Percentiles rank a stretch among this genome's conserved stretches.
These are phyloP conservation scores for Seriola rivoliana DNA, from an alignment of 2,113 vertebrate species.

Conservation along the genomic window DNA sequence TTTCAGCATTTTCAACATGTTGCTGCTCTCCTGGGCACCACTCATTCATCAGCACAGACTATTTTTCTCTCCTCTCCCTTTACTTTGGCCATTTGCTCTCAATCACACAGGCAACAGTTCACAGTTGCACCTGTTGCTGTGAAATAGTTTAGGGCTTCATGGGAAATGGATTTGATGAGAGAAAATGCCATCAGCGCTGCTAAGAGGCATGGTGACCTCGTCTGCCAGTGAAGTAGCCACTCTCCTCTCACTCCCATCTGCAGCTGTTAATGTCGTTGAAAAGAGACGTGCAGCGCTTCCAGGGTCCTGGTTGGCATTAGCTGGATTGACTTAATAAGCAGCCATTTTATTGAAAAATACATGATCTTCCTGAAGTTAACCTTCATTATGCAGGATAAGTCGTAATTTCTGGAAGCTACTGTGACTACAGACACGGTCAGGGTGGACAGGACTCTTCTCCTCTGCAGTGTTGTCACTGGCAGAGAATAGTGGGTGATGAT, in stretches of 20 bases:
- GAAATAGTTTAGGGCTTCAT: slow-evolving; percentile 52
- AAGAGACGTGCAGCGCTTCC: slow-evolving; percentile 25
- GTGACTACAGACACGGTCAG: slow-evolving; percentile 6
- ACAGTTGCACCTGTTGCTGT: slow-evolving; percentile 66
- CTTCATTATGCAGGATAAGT: slow-evolving; percentile 36
- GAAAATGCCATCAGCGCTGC: slow-evolving; percentile 52
- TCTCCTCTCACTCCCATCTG: slow-evolving; percentile 37
- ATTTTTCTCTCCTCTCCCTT: neutral
- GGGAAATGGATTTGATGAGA: slow-evolving; percentile 62
- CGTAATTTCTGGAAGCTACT: slow-evolving; percentile 35
- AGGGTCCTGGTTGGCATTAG: slow-evolving; percentile 20
- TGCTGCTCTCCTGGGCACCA: neutral
- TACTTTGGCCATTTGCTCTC: slow-evolving; percentile 27
- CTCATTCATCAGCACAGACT: neutral
- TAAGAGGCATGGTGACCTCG: slow-evolving; percentile 56
- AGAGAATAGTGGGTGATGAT: slow-evolving; percentile 33
- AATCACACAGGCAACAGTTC: slow-evolving; percentile 23
- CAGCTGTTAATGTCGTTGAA: slow-evolving; percentile 64
- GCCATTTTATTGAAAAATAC: slow-evolving; percentile 59
- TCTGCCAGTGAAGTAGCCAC: slow-evolving; percentile 41
- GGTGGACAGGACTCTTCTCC: neutral
- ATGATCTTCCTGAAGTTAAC: slow-evolving; percentile 53
- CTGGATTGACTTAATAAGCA: slow-evolving; percentile 57
- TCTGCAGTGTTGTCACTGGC: neutral
- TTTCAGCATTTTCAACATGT: slow-evolving; percentile 10